Percentiles rank a stretch among this genome's conserved stretches.
Conservation (phyloP, 2,797 vertebrate species). For the Hypotaenidia philippensis region DNA sequence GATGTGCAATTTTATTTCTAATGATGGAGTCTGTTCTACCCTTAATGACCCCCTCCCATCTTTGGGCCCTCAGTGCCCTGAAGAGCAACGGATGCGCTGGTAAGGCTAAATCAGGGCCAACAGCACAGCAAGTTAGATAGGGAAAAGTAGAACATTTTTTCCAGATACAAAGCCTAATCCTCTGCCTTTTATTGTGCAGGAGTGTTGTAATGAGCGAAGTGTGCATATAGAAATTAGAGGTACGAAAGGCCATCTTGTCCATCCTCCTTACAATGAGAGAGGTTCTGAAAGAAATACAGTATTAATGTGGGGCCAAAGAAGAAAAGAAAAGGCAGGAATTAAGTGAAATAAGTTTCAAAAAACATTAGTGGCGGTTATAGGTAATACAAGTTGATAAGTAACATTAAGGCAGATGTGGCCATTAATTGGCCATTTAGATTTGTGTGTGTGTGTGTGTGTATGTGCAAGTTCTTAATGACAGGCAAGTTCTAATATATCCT, state of each 20-base stretch:
- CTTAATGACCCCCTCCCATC: conserved; percentile 36
- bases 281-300: conserved; percentile 6
- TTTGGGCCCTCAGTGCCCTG: neutral
- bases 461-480: conserved; percentile 44
- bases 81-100: conserved; percentile 16
- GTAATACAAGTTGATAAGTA: conserved; percentile 51
- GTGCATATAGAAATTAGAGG: conserved; percentile 57
- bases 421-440: conserved; percentile 59
- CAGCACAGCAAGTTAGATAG: conserved; percentile 12
- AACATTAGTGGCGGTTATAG: neutral
- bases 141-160: conserved; percentile 22
- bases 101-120: conserved; percentile 44
- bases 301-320: conserved; percentile 37
- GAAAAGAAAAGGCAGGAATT: conserved; percentile 24
- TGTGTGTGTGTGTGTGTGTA: neutral
- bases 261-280: conserved; percentile 4
- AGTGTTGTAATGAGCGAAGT: conserved; percentile 51
- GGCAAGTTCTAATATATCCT: conserved; percentile 49
- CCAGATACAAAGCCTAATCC: conserved; percentile 16
- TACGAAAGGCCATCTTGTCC: conserved; percentile 44
- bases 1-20: conserved; percentile 48
- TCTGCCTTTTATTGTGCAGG: conserved; percentile 55
- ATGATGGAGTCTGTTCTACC: conserved; percentile 21
- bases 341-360: conserved; percentile 41
- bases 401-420: conserved; percentile 27